Conservation (phyloP, 2,113 vertebrate genomes). For the Fulica atra region DNA sequence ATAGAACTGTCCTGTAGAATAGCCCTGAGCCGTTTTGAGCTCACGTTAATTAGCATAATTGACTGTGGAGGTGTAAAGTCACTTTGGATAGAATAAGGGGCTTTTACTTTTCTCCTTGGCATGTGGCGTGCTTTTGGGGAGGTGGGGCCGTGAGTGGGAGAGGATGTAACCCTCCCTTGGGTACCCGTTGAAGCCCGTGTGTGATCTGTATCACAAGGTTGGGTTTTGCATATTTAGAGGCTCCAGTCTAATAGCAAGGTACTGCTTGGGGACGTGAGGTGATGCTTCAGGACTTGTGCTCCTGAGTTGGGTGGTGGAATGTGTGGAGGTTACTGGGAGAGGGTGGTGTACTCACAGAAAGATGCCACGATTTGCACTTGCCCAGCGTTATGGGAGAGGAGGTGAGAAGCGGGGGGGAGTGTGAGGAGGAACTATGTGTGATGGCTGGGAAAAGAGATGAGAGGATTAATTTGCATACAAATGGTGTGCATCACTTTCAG, state of each 20-base stretch:
- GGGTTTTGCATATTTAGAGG: not conserved
- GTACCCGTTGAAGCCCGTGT: not conserved
- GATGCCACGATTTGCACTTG: not conserved
- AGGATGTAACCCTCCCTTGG: not conserved
- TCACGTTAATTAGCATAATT: not conserved
- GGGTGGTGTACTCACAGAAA: not conserved
- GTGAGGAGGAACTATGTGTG: not conserved
- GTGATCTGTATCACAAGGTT: not conserved
- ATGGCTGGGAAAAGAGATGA: not conserved
- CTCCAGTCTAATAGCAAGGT: not conserved
- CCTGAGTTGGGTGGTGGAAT: not conserved
- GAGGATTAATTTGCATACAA: constrained; percentile 20
- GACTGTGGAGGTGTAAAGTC: not conserved
- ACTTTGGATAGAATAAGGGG: not conserved
- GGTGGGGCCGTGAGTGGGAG: not conserved
- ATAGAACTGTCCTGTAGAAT: not conserved
- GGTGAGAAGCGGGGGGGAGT: not conserved
- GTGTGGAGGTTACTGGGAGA: not conserved
- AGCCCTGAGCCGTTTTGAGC: not conserved
- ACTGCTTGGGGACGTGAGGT: not conserved
- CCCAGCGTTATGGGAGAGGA: not conserved
- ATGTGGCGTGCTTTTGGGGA: not conserved
- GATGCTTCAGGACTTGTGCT: not conserved
- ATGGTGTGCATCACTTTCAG: constrained; percentile 10
- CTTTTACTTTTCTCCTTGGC: constrained; percentile 26